Evolutionary conservation across 2,113 vertebrate genomes (phyloP).

Genomic region (Zosterops lateralis): DNA sequence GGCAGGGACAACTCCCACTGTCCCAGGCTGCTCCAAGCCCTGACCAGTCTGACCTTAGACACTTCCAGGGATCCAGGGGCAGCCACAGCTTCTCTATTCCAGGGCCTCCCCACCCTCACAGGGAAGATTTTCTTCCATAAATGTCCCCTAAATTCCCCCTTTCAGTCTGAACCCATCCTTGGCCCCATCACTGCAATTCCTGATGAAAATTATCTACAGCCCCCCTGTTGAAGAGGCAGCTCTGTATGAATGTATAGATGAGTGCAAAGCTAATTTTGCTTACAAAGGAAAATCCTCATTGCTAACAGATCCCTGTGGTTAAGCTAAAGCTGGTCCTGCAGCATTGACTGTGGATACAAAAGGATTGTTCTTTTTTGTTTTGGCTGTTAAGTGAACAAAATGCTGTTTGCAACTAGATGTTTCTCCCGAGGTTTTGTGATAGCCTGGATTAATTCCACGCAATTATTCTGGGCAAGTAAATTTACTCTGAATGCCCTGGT

Average conservation of each 20-base stretch:
- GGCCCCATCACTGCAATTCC: not conserved
- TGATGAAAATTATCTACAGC: not conserved
- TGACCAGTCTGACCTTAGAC: rapidly evolving
- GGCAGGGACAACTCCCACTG: rapidly evolving
- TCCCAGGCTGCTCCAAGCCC: not conserved
- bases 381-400: constrained; percentile 50
- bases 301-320: constrained; percentile 75
- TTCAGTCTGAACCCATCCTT: not conserved
- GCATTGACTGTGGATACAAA: constrained; percentile 35
- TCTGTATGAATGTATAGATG: not conserved
- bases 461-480: not conserved
- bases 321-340: constrained; percentile 81
- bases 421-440: constrained; percentile 62
- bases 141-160: not conserved
- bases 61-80: not conserved
- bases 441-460: not conserved
- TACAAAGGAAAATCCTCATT: constrained; percentile 74
- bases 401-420: constrained; percentile 22
- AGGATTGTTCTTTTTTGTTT: constrained; percentile 75
- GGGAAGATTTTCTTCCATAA: rapidly evolving
- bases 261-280: constrained; percentile 72
- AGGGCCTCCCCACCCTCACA: not conserved
- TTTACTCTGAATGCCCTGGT: constrained; percentile 9
- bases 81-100: not conserved
- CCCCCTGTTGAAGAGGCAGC: not conserved